Conservation (phyloP, 2,888 invertebrate genomes). For the Pollenia amentaria region DNA sequence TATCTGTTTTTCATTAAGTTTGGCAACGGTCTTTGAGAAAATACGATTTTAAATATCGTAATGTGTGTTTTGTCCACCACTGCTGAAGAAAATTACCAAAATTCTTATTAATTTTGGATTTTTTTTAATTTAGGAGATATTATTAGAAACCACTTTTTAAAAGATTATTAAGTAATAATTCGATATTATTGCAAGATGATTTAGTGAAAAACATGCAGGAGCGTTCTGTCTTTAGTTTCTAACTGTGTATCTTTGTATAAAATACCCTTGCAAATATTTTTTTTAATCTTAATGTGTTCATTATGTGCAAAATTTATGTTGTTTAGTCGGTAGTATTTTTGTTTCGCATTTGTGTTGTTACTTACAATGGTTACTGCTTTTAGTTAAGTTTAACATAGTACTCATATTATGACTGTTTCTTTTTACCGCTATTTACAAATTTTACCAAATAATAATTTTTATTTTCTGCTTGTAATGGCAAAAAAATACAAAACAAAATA, state of each 20-base stretch:
- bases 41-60: too few species aligned
- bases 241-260: neutral
- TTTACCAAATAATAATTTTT: slow-evolving; percentile 34
- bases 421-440: slow-evolving; percentile 30
- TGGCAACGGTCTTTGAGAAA: too few species aligned
- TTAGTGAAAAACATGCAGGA: too few species aligned
- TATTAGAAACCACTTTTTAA: too few species aligned
- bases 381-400: slow-evolving; percentile 11
- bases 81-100: too few species aligned
- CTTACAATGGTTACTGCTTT: slow-evolving; percentile 5
- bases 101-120: too few species aligned
- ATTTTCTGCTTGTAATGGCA: slow-evolving; percentile 54
- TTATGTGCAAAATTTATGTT: slow-evolving; percentile 44
- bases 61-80: too few species aligned
- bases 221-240: too few species aligned
- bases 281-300: slow-evolving; percentile 26
- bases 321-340: slow-evolving; percentile 18
- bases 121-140: too few species aligned
- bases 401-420: neutral
- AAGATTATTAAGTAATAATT: too few species aligned
- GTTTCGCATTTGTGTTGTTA: slow-evolving; percentile 10
- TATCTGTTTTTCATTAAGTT: too few species aligned
- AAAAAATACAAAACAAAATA: slow-evolving; percentile 23
- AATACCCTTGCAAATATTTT: neutral
- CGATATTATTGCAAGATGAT: too few species aligned